Evolutionary conservation across 2,797 vertebrate species (phyloP).

Genomic region (Gambelia wislizenii): DNA sequence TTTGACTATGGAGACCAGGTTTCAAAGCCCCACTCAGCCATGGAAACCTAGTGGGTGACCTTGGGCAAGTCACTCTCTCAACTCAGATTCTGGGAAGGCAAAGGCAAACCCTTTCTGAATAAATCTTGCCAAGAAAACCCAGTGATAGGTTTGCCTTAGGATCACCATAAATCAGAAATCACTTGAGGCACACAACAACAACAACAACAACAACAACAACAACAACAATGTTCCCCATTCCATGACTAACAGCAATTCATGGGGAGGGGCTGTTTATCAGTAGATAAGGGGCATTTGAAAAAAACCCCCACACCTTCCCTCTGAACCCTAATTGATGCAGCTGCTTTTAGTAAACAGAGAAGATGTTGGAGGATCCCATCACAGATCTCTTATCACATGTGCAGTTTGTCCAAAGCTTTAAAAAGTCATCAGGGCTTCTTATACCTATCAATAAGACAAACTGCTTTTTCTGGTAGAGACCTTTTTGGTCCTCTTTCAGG

Average conservation of each 20-base stretch:
- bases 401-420: not conserved
- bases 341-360: not conserved
- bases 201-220: too few relatives aligned
- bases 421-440: not conserved
- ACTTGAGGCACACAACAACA: too few relatives aligned
- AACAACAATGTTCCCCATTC: not conserved
- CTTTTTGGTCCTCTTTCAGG: not conserved
- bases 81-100: too few relatives aligned
- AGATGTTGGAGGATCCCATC: not conserved
- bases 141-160: too few relatives aligned
- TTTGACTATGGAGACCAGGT: too few relatives aligned
- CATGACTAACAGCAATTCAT: not conserved
- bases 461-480: not conserved
- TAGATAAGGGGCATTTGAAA: too few relatives aligned
- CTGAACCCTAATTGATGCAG: not conserved
- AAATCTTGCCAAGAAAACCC: too few relatives aligned
- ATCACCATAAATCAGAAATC: too few relatives aligned
- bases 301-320: not conserved
- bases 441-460: not conserved
- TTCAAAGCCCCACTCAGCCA: too few relatives aligned
- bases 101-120: too few relatives aligned
- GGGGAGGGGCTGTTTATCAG: not conserved
- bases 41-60: too few relatives aligned
- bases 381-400: not conserved
- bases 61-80: too few relatives aligned